phyloP scores from a whole-genome alignment of 2,113 vertebrate genomes.

The Apteryx mantelli region DNA sequence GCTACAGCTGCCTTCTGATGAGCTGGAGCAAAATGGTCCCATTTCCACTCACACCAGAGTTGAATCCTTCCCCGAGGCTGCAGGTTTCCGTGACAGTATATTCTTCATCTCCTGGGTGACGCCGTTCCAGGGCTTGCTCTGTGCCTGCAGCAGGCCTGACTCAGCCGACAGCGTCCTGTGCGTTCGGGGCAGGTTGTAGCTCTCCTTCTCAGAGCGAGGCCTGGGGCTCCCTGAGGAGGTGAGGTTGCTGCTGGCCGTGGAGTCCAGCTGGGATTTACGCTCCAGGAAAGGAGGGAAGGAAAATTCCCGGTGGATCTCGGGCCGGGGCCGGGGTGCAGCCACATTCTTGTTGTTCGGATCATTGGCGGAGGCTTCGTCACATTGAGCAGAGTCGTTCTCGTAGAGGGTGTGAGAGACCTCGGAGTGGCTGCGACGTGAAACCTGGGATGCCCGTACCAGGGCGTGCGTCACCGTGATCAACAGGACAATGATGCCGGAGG shows the following conservation, averaged over 20 bases:
- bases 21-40: neutral
- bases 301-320: constrained; percentile 76
- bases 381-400: constrained; percentile 77
- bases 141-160: constrained; percentile 74
- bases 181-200: constrained; percentile 12
- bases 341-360: constrained; percentile 72
- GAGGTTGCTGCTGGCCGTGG: constrained; percentile 40
- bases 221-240: constrained; percentile 56
- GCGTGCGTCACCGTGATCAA: constrained; percentile 78
- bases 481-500: constrained; percentile 82
- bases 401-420: constrained; percentile 75
- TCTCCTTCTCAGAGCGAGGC: constrained; percentile 62
- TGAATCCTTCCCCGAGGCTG: constrained; percentile 82
- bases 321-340: constrained; percentile 63
- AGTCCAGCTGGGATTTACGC: constrained; percentile 54
- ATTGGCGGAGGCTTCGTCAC: neutral
- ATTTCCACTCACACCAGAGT: constrained; percentile 84
- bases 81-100: constrained; percentile 75
- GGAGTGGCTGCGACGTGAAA: neutral
- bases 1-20: neutral
- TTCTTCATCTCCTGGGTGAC: constrained; percentile 85
- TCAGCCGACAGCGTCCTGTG: constrained; percentile 81
- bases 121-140: constrained; percentile 82
- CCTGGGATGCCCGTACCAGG: constrained; percentile 75
- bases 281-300: constrained; percentile 74